These are phyloP conservation scores for Electrona antarctica DNA, from an alignment of 2,113 vertebrate genomes.

Conservation along the genomic window DNA sequence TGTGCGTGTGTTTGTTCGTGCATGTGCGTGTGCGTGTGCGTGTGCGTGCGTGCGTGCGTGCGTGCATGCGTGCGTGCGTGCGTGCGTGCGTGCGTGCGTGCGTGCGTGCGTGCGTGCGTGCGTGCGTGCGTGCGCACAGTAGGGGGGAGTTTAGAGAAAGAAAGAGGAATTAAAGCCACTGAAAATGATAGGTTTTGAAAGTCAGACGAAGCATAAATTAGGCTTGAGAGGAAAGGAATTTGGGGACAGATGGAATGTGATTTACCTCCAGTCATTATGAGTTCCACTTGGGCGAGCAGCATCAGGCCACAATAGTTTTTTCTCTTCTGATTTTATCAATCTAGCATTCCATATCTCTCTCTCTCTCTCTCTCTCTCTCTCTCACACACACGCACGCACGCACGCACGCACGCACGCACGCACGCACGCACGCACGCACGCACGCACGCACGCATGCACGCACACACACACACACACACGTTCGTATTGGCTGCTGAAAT, in stretches of 20 bases:
- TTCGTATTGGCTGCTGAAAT: conserved; percentile 21
- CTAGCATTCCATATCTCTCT: neutral
- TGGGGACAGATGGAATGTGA: conserved; percentile 47
- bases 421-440: too few species aligned
- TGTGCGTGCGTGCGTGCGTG: too few species aligned
- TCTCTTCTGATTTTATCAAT: neutral
- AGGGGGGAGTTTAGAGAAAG: neutral
- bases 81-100: too few species aligned
- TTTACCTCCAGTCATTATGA: conserved; percentile 48
- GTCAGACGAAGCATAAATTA: too few species aligned
- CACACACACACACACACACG: neutral
- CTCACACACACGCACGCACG: neutral
- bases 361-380: neutral
- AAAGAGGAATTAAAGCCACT: neutral
- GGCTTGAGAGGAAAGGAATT: neutral
- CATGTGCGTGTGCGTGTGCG: too few species aligned
- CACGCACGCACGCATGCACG: too few species aligned
- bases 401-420: too few species aligned
- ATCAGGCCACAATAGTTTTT: neutral
- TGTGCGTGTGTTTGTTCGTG: neutral
- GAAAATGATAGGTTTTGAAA: too few species aligned
- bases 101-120: too few species aligned
- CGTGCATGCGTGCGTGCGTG: too few species aligned
- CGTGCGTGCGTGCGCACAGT: conserved; percentile 4
- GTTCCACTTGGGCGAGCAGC: conserved; percentile 13